Percentiles rank a stretch among this genome's conserved stretches.
phyloP scores from a whole-genome alignment of 2,797 vertebrate species.

The Falco concolor region DNA sequence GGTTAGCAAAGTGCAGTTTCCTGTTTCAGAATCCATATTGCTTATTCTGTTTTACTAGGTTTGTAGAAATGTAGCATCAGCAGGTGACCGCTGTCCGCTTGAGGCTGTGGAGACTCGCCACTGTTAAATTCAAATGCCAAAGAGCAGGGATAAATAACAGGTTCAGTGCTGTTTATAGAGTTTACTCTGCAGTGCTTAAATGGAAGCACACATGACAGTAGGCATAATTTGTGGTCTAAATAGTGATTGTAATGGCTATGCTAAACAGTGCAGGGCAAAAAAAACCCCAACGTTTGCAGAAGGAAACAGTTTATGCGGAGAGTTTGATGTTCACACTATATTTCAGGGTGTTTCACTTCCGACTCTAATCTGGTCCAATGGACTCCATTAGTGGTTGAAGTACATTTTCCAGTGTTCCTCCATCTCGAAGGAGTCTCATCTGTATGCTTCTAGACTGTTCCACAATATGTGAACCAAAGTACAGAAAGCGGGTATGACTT shows the following conservation, averaged over 20 bases:
- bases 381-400: slow-evolving; percentile 27
- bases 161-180: not conserved
- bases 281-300: not conserved
- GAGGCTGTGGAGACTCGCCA: not conserved
- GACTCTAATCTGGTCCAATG: not conserved
- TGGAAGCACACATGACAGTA: not conserved
- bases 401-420: not conserved
- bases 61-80: not conserved
- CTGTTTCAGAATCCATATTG: not conserved
- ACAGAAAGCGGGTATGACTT: not conserved
- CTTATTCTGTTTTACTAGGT: not conserved
- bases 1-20: not conserved
- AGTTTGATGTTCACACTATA: not conserved
- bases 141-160: not conserved
- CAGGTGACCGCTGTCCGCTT: not conserved
- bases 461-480: not conserved
- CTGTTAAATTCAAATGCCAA: not conserved
- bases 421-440: not conserved
- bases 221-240: slow-evolving; percentile 4
- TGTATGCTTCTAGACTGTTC: not conserved
- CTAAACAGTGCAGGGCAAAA: not conserved
- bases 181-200: not conserved
- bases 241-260: not conserved
- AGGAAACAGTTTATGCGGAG: not conserved
- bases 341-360: not conserved